These are phyloP conservation scores for Gadus macrocephalus DNA, from an alignment of 2,113 vertebrate species.

Conservation along the genomic window DNA sequence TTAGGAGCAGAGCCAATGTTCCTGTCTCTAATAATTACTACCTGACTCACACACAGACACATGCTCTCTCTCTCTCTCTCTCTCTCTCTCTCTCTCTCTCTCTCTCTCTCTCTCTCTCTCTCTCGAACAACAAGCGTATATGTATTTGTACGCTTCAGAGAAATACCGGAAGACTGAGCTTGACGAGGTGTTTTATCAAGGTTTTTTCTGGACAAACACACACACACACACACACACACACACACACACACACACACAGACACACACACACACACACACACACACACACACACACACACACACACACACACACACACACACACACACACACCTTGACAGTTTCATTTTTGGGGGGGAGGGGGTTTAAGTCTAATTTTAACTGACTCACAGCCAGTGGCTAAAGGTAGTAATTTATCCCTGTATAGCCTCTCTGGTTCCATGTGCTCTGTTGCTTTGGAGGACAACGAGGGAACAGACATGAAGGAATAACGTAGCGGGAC, in stretches of 20 bases:
- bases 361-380: no score
- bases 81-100: constrained; percentile 23
- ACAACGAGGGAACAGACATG: no score
- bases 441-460: no score
- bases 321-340: background rate
- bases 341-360: no score
- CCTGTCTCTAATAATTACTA: constrained; percentile 72
- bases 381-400: no score
- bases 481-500: no score
- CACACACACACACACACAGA: background rate
- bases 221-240: background rate
- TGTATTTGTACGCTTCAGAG: no score
- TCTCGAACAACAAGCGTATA: background rate
- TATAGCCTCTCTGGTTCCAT: no score
- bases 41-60: constrained; percentile 25
- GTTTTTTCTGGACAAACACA: background rate
- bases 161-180: no score
- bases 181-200: no score
- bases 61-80: constrained; percentile 10
- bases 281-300: background rate
- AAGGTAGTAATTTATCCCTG: no score
- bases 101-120: constrained; percentile 6
- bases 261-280: background rate
- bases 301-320: background rate
- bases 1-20: constrained; percentile 59